Base-by-base conservation (phyloP, 2,113 vertebrate species). In the Mesembrinibis cayennensis region DNA sequence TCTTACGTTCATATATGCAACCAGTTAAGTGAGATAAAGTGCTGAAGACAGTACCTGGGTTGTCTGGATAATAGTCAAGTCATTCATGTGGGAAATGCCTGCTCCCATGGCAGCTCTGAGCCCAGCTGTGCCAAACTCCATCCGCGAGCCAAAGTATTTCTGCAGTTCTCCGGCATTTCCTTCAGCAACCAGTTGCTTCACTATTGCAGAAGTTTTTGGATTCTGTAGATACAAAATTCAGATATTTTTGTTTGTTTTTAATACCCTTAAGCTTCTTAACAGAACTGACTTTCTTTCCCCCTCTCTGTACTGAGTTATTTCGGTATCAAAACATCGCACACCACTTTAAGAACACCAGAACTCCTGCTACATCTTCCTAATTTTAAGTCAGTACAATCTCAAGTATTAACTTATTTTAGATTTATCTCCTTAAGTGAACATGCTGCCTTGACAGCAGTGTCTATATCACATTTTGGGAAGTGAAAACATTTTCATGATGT, bases 111-210 rank as follows among this genome's bases (percentile, higher is more conserved):
- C 97, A 20, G 99, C 99, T 87, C 99, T 98, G 50, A 99, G 98
- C 18, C 99, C 99, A 1, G 99, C 99, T 7, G 99, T 99, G 45
- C 99, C 99, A 92, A 99, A 99, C 97, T 99, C 98, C 99, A 99
- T 99, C 53, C 99, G 98, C 1, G 98, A 97, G n/a, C 99, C 98
- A 71, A 99, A 99, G 96, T 98, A 99, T 94, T 98, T 98, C 55
- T 97, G 98, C n/a, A 99, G 97, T 70, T 98, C 98, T 34, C 98
- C 97, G 1, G 97, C 92, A 15, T 98, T 98, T 81, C 97, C 98
- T 21, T 98, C 97, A 25, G 98, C 98, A 87, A 99, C 40, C 95
- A 99, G 81, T 17, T 98, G 97, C 97, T 98, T 98, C 90, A 99
- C 99, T 40, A 97, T 87, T 8, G 97, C 97, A 2, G 61, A 95